These are phyloP conservation scores for Channa maculata DNA, from an alignment of 2,113 vertebrate species.

Conservation along the genomic window DNA sequence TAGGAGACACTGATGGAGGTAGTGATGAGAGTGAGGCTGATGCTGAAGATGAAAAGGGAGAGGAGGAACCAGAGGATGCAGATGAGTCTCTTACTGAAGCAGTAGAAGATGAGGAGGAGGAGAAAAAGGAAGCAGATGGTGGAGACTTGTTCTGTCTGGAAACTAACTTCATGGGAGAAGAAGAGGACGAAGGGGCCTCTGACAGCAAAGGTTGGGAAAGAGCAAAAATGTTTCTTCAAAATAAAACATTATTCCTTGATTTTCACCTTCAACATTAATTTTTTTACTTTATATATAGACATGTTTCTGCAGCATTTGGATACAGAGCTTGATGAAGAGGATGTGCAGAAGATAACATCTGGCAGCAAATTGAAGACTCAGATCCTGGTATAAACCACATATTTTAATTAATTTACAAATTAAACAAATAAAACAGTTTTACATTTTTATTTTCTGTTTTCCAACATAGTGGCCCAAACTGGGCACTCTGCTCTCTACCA, in stretches of 20 bases:
- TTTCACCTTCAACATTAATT: no score
- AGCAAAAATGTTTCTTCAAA: background rate
- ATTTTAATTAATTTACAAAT: background rate
- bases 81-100: slow-evolving; percentile 53
- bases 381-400: slow-evolving; percentile 80
- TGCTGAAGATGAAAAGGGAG: slow-evolving; percentile 73
- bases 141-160: slow-evolving; percentile 95
- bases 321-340: slow-evolving; percentile 88
- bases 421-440: no score
- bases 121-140: slow-evolving; percentile 7
- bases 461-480: slow-evolving; percentile 88
- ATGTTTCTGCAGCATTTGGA: slow-evolving; percentile 88
- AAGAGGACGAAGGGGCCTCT: slow-evolving; percentile 28
- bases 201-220: slow-evolving; percentile 50
- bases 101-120: slow-evolving; percentile 14
- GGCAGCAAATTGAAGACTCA: slow-evolving; percentile 82
- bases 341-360: slow-evolving; percentile 83
- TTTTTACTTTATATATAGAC: slow-evolving; percentile 79
- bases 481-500: slow-evolving; percentile 86
- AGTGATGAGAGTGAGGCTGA: slow-evolving; percentile 50
- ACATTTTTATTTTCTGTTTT: background rate
- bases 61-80: slow-evolving; percentile 44
- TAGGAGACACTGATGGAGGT: slow-evolving; percentile 25
- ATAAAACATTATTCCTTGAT: background rate
- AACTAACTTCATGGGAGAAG: slow-evolving; percentile 87